Evolutionary conservation across 2,797 vertebrate genomes (phyloP), one percentile per base, ranked within the genome.

Genomic region (Vireo griseus): DNA sequence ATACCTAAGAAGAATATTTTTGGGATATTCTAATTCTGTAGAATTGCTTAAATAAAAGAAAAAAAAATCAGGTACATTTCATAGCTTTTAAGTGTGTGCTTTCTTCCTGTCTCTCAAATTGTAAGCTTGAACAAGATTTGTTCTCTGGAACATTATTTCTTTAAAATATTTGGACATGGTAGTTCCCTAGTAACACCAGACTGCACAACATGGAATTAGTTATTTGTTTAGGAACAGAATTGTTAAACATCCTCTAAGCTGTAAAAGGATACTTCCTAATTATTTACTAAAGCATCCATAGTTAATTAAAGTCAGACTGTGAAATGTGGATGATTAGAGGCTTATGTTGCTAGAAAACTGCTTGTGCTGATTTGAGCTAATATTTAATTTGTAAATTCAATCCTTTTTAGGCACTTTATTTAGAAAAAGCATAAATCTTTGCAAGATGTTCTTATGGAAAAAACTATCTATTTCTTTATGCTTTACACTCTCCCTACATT

Each of bases 291-390:
- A 77, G 10, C 39, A 87, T 85, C 81, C 22, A 28, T 12, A 71
- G 28, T 50, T 89, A 77, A 92, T 91, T 95, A 75, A 91, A 86
- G 18, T 92, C 74, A 83, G 78, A 54, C 47, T 82, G 25, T 52
- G 91, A 87, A 85, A 87, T 77, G 50, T 37, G 57, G 54, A 71
- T 80, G 33, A 92, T 92, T 91, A 95, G 72, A 87, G 62, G 58
- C 54, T 95, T 91, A 63, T 85, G 45, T 80, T 95, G 35, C 58
- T 89, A 57, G 67, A 95, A 95, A 87, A 74, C 25, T 88, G 47
- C 68, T 71, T 74, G 57, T 86, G 65, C 84, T 87, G 50, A 47
- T 72, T 85, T 79, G 22, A 87, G 33, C 68, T 75, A 67, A 63
- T 80, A 80, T 47, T 83, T 5, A 77, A 42, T 72, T 80, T 82